Percentiles rank a stretch among this genome's conserved stretches.
phyloP scores from a whole-genome alignment of 2,797 vertebrate genomes.

The Scyliorhinus canicula region DNA sequence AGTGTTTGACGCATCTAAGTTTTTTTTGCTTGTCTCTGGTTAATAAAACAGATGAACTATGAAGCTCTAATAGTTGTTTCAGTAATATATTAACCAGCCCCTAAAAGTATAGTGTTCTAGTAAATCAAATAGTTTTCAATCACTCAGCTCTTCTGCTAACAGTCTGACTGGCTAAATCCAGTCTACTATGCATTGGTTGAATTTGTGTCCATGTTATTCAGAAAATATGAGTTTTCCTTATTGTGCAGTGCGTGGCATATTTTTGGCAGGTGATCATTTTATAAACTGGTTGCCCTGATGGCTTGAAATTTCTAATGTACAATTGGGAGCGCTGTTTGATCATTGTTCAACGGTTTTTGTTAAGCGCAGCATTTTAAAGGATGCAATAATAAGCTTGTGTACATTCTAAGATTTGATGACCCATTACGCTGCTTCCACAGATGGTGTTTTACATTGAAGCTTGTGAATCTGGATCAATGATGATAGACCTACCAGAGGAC shows the following conservation, averaged over 20 bases:
- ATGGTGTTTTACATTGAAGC: slow-evolving; percentile 98
- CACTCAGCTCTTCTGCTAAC: neutral
- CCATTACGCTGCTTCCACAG: slow-evolving; percentile 51
- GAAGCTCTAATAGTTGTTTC: neutral
- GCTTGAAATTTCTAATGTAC: neutral
- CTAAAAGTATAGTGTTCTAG: neutral
- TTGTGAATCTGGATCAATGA: slow-evolving; percentile 97
- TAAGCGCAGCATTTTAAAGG: neutral
- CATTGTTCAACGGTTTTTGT: neutral
- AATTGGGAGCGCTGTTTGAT: neutral
- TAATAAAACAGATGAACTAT: neutral
- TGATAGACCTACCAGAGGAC: slow-evolving; percentile 71
- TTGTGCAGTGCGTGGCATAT: neutral
- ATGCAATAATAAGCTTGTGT: neutral
- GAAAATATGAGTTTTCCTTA: neutral
- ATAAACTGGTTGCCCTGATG: neutral
- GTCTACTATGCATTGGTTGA: neutral
- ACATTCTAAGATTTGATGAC: neutral
- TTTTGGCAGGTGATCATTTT: neutral
- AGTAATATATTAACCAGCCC: neutral
- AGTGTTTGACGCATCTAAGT: neutral
- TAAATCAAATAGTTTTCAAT: neutral
- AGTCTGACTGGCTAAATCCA: neutral
- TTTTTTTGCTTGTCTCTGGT: neutral
- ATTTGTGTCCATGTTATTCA: neutral